Evolutionary conservation across 2,888 invertebrate species (phyloP).

Genomic region (Odontocolon sp.): DNA sequence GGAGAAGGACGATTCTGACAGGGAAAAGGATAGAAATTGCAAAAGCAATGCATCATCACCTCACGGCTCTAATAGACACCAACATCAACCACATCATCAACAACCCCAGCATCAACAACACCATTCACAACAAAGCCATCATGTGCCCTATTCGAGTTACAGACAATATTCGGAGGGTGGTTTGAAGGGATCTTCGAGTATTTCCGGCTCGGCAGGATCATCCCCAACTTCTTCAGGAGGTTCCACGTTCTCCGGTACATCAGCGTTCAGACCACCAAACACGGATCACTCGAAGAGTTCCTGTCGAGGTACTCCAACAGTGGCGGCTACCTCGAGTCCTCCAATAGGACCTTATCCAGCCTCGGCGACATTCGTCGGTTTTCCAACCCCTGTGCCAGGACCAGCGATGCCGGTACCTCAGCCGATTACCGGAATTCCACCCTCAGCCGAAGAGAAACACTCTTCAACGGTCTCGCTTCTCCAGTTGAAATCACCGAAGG

Average conservation of each 20-base stretch:
- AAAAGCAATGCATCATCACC: constrained; percentile 69
- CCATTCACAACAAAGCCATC: constrained; percentile 72
- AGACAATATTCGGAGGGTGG: constrained; percentile 83
- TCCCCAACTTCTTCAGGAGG: constrained; percentile 68
- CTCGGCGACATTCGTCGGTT: constrained; percentile 89
- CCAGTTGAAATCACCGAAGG: constrained; percentile 81
- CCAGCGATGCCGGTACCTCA: constrained; percentile 76
- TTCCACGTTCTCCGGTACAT: constrained; percentile 87
- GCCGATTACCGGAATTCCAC: constrained; percentile 72
- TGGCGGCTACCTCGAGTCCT: constrained; percentile 76
- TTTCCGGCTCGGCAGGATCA: constrained; percentile 81
- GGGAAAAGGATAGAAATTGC: constrained; percentile 81
- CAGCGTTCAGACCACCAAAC: constrained; percentile 90
- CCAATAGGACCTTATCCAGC: constrained; percentile 85
- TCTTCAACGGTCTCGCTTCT: constrained; percentile 79
- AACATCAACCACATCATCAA: constrained; percentile 62
- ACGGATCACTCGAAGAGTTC: constrained; percentile 85
- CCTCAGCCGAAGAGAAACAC: constrained; percentile 80
- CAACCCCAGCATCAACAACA: constrained; percentile 65
- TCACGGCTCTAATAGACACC: constrained; percentile 68
- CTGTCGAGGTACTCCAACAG: constrained; percentile 72
- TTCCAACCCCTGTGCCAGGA: constrained; percentile 82
- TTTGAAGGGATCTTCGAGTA: constrained; percentile 80
- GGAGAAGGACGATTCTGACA: constrained; percentile 85
- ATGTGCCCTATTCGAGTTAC: constrained; percentile 79